Evolutionary conservation across 1,140 invertebrate species (phyloP).

Genomic region (Rhopalosiphum maidis): DNA sequence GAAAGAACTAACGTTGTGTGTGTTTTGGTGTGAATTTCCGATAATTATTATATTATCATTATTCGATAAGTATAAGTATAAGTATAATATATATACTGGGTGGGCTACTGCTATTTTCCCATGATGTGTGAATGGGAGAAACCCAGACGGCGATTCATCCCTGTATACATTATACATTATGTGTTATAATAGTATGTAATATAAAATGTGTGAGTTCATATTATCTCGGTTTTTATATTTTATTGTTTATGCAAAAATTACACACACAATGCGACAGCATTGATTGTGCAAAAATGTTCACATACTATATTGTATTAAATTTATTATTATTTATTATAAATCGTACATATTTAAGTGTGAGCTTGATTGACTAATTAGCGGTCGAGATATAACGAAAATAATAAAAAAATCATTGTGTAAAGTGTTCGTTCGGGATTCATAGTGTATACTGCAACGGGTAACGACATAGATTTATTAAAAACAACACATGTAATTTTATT

Average conservation of each 20-base stretch:
- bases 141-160: background rate
- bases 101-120: background rate
- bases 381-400: background rate
- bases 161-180: background rate
- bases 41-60: slow-evolving; percentile 28
- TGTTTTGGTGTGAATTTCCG: slow-evolving; percentile 47
- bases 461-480: background rate
- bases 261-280: background rate
- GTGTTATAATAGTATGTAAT: background rate
- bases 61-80: slow-evolving; percentile 21
- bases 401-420: background rate
- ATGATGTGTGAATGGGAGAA: background rate
- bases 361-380: background rate
- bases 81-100: background rate
- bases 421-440: background rate
- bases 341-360: background rate
- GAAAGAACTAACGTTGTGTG: slow-evolving; percentile 30
- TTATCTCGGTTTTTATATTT: background rate
- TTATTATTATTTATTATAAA: background rate
- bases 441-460: background rate
- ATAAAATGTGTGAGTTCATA: background rate
- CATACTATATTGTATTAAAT: background rate
- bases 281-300: background rate
- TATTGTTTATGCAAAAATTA: background rate
- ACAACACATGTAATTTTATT: background rate